phyloP scores from a whole-genome alignment of 1,140 invertebrate species.

The Cyphomyrmex costatus region DNA sequence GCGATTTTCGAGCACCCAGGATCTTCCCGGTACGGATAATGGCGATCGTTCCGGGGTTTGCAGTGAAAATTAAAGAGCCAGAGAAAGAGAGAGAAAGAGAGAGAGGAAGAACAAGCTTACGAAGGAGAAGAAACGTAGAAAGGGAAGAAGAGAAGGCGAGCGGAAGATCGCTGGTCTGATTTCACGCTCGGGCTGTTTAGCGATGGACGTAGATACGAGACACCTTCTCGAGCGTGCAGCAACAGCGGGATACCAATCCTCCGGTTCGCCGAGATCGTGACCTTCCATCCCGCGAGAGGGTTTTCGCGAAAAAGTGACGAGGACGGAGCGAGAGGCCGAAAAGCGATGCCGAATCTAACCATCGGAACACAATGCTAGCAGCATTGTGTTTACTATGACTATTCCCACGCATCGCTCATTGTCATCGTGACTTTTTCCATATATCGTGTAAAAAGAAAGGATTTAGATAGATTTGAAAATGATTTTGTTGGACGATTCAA shows the following conservation, averaged over 20 bases:
- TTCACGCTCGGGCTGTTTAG: slow-evolving; percentile 84
- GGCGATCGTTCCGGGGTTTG: slow-evolving; percentile 67
- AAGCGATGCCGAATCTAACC: slow-evolving; percentile 34
- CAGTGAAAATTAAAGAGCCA: slow-evolving; percentile 72
- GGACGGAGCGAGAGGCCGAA: slow-evolving; percentile 53
- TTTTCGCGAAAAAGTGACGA: slow-evolving; percentile 74
- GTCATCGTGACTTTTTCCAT: background rate
- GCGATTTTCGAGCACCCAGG: slow-evolving; percentile 70
- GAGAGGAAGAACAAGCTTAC: slow-evolving; percentile 8
- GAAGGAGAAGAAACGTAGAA: slow-evolving; percentile 42
- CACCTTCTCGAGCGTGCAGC: slow-evolving; percentile 80
- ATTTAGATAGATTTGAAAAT: too few species aligned
- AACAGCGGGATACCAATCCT: slow-evolving; percentile 78
- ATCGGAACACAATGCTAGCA: background rate
- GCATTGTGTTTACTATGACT: background rate
- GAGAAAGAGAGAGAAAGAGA: background rate
- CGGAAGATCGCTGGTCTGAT: slow-evolving; percentile 81
- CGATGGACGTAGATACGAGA: slow-evolving; percentile 83
- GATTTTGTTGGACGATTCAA: too few species aligned
- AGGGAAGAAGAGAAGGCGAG: slow-evolving; percentile 59
- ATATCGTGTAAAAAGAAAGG: too few species aligned
- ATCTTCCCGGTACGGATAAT: slow-evolving; percentile 71
- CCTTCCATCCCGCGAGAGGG: slow-evolving; percentile 69
- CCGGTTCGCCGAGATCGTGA: slow-evolving; percentile 74
- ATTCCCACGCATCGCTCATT: slow-evolving; percentile 40